These are phyloP conservation scores for Teleogryllus occipitalis DNA, from an alignment of 1,140 invertebrate genomes.

Conservation along the genomic window DNA sequence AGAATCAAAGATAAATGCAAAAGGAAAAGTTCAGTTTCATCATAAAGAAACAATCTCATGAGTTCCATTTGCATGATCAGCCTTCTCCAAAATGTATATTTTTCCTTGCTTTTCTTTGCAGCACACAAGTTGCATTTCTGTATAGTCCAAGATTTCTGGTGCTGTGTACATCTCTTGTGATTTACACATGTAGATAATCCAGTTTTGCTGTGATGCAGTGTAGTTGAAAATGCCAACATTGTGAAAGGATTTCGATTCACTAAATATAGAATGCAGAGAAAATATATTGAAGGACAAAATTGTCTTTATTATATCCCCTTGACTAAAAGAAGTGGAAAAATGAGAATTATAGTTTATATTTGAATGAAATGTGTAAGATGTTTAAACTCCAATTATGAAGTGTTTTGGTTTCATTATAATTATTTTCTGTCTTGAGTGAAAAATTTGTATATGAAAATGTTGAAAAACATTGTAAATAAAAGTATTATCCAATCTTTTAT, in stretches of 20 bases:
- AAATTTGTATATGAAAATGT: constrained; percentile 6
- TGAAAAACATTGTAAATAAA: constrained; percentile 6
- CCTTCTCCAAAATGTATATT: not conserved
- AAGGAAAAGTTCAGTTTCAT: not conserved
- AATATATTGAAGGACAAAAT: not conserved
- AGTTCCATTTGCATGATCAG: too few species aligned
- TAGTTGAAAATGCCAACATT: not conserved
- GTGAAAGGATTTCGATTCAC: not conserved
- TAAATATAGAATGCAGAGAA: not conserved
- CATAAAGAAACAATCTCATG: too few species aligned
- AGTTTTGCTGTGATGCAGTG: not conserved
- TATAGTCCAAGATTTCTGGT: not conserved
- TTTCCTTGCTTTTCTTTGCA: not conserved
- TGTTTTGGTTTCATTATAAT: not conserved
- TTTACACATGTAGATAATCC: not conserved
- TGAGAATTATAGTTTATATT: not conserved
- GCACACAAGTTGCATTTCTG: not conserved
- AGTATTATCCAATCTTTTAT: constrained; percentile 2
- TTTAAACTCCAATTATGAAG: not conserved
- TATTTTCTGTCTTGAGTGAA: not conserved
- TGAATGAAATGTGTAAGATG: not conserved
- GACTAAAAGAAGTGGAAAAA: not conserved
- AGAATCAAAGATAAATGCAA: not conserved
- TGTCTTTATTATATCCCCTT: not conserved
- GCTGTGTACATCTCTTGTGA: not conserved